phyloP scores from a whole-genome alignment of 2,888 invertebrate genomes.

The Pherbina coryleti region DNA sequence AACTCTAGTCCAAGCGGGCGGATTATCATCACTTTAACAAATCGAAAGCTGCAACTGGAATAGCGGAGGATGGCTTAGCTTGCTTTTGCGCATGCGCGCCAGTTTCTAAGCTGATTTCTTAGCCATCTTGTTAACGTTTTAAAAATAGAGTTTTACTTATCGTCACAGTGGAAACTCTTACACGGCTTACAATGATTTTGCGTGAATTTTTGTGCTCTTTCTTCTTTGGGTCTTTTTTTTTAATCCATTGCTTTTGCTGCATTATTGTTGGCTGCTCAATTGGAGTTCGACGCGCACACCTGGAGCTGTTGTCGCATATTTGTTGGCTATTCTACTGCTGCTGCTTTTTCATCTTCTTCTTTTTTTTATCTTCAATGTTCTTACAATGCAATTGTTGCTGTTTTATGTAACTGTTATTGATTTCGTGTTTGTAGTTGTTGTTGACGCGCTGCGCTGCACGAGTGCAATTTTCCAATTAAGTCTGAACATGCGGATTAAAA shows the following conservation, averaged over 20 bases:
- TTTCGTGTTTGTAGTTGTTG: conserved; percentile 28
- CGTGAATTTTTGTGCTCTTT: not conserved
- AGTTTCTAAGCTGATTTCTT: conserved; percentile 1
- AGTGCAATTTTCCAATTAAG: conserved; percentile 47
- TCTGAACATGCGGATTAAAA: conserved; percentile 45
- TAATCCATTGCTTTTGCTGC: not conserved
- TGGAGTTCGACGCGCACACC: not conserved
- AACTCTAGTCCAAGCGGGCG: conserved; percentile 11
- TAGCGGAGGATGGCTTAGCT: not conserved
- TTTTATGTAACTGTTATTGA: not conserved
- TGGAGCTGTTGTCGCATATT: conserved; percentile 23
- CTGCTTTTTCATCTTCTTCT: not conserved
- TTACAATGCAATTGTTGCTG: not conserved
- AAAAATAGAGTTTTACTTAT: conserved; percentile 3
- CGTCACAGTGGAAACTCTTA: not conserved
- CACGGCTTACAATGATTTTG: not conserved
- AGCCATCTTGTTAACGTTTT: conserved; percentile 16
- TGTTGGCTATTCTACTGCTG: conserved; percentile 9
- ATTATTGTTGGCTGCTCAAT: not conserved
- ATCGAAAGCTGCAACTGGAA: conserved; percentile 3
- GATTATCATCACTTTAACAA: conserved; percentile 22
- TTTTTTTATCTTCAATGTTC: not conserved
- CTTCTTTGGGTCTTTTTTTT: not conserved
- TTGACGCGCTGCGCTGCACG: conserved; percentile 49
- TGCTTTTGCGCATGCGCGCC: not conserved